Conservation (phyloP, 2,797 vertebrate species). For the Sebastes steindachneri region DNA sequence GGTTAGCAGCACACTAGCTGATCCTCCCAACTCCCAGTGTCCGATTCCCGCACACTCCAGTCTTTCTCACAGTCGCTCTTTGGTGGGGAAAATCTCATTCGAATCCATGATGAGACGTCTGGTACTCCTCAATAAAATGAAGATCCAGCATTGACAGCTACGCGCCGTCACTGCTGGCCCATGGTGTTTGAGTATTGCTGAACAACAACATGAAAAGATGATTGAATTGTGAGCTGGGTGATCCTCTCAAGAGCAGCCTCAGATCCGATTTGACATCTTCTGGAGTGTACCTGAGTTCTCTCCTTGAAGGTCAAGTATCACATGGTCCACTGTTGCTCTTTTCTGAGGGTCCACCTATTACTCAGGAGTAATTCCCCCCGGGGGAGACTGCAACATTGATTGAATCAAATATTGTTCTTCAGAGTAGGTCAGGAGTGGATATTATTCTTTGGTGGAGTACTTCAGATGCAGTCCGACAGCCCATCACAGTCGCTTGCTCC, state of each 20-base stretch:
- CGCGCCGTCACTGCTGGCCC: slow-evolving; percentile 54
- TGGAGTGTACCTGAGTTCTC: slow-evolving; percentile 68
- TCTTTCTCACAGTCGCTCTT: slow-evolving; percentile 59
- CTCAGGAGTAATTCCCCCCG: slow-evolving; percentile 59
- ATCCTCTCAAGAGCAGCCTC: slow-evolving; percentile 63
- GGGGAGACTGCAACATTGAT: slow-evolving; percentile 57
- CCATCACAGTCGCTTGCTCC: slow-evolving; percentile 62
- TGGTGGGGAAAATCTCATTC: slow-evolving; percentile 56
- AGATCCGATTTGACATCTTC: slow-evolving; percentile 71
- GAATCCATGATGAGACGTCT: slow-evolving; percentile 67
- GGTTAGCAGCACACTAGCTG: slow-evolving; percentile 66
- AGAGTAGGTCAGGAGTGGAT: slow-evolving; percentile 65
- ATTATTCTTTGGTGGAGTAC: slow-evolving; percentile 65
- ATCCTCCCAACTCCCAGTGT: slow-evolving; percentile 61
- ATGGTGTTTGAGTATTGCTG: slow-evolving; percentile 45
- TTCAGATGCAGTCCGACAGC: slow-evolving; percentile 63
- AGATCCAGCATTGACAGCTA: slow-evolving; percentile 55
- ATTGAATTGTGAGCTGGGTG: slow-evolving; percentile 41
- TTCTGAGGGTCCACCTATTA: slow-evolving; percentile 58
- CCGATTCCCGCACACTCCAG: slow-evolving; percentile 35
- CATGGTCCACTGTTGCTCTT: slow-evolving; percentile 76
- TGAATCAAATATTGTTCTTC: slow-evolving; percentile 72
- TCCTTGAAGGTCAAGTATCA: slow-evolving; percentile 77
- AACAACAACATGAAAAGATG: slow-evolving; percentile 40
- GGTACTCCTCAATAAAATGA: slow-evolving; percentile 61